Evolutionary conservation across 2,113 vertebrate genomes (phyloP).

Genomic region (Orycteropus afer): DNA sequence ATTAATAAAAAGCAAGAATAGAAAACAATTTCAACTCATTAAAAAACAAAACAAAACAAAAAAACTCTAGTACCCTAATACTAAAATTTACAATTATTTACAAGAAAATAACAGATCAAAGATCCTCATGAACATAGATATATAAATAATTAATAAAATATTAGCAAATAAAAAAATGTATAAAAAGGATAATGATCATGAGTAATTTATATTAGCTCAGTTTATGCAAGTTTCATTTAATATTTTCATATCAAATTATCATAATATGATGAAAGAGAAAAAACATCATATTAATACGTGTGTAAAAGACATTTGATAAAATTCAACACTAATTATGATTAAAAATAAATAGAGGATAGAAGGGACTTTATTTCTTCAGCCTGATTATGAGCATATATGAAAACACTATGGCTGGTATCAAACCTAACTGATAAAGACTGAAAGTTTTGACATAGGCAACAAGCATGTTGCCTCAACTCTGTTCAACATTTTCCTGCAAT

Average conservation of each 20-base stretch:
- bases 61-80: background rate
- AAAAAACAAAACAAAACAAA: too few species aligned
- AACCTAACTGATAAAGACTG: background rate
- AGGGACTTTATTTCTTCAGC: background rate
- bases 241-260: background rate
- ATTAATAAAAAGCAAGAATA: constrained; percentile 5
- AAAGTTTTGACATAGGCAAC: background rate
- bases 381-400: background rate
- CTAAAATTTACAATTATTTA: background rate
- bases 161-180: background rate
- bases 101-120: background rate
- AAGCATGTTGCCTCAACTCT: background rate
- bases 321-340: background rate
- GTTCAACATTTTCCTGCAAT: background rate
- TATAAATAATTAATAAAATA: background rate
- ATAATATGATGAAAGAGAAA: background rate
- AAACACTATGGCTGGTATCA: background rate
- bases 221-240: background rate
- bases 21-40: background rate
- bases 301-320: background rate
- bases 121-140: background rate
- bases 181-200: background rate
- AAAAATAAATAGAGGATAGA: background rate
- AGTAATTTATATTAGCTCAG: background rate
- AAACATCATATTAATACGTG: background rate